Evolutionary conservation across 2,888 invertebrate genomes (phyloP).

Genomic region (Galerucella pusilla): DNA sequence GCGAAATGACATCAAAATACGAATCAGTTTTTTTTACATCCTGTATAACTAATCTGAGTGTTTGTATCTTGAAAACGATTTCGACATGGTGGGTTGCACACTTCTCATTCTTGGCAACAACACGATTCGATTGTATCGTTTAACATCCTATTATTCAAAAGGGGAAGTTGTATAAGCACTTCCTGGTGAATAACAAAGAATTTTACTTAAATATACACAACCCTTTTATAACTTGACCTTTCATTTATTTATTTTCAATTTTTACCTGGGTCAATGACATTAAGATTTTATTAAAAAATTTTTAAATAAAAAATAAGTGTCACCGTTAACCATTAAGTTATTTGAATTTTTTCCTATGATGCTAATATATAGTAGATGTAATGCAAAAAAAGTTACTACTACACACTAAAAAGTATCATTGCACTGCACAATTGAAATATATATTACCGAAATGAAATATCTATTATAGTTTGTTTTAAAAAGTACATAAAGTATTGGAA

Average conservation of each 20-base stretch:
- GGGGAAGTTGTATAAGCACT: constrained; percentile 43
- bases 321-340: too few species aligned
- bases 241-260: neutral
- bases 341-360: too few species aligned
- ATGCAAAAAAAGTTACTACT: too few species aligned
- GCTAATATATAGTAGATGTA: too few species aligned
- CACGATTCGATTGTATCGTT: constrained; percentile 39
- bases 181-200: constrained; percentile 41
- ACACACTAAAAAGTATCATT: too few species aligned
- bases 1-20: too few species aligned
- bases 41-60: constrained; percentile 21
- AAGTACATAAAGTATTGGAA: too few species aligned
- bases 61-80: constrained; percentile 30
- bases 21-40: constrained; percentile 23
- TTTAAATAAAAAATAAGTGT: too few species aligned
- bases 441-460: too few species aligned
- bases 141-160: constrained; percentile 41
- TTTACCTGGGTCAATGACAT: neutral
- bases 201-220: constrained; percentile 21
- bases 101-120: constrained; percentile 35
- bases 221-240: constrained; percentile 10
- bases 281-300: neutral
- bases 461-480: too few species aligned
- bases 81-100: constrained; percentile 38
- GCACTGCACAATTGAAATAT: too few species aligned